Percentiles rank a stretch among this genome's conserved stretches.
phyloP scores from a whole-genome alignment of 92 coral and sea anemone genomes.

The Zoanthus sociatus region DNA sequence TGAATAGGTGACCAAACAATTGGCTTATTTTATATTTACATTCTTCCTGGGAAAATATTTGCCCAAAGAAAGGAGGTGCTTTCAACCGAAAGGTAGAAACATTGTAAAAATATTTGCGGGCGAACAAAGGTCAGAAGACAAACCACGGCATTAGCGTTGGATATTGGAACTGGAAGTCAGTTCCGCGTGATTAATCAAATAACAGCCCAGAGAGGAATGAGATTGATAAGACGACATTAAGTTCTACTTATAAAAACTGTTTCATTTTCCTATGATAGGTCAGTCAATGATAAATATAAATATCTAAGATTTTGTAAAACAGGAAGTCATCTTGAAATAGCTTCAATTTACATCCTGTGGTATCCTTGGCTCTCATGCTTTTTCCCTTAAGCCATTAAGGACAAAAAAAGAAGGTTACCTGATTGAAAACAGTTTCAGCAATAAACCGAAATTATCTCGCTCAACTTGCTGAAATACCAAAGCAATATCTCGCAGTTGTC shows the following conservation, averaged over 20 bases:
- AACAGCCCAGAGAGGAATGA: neutral
- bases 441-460: neutral
- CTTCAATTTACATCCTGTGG: neutral
- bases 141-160: neutral
- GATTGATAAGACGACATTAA: neutral
- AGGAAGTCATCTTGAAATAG: neutral
- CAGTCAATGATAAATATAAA: neutral
- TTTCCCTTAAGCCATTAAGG: no score
- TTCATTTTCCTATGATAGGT: neutral
- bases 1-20: constrained; percentile 15
- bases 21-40: constrained; percentile 9
- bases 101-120: constrained; percentile 15
- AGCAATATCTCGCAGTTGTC: neutral
- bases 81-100: neutral
- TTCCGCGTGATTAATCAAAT: neutral
- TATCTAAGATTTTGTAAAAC: neutral
- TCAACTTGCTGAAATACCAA: neutral
- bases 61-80: constrained; percentile 17
- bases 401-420: neutral
- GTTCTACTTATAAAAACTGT: neutral
- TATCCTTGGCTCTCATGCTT: neutral
- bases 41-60: constrained; percentile 20
- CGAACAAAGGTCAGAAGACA: neutral
- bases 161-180: neutral
- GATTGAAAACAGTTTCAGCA: neutral